Evolutionary conservation across 2,113 vertebrate genomes (phyloP).

Genomic region (Oxyura jamaicensis): DNA sequence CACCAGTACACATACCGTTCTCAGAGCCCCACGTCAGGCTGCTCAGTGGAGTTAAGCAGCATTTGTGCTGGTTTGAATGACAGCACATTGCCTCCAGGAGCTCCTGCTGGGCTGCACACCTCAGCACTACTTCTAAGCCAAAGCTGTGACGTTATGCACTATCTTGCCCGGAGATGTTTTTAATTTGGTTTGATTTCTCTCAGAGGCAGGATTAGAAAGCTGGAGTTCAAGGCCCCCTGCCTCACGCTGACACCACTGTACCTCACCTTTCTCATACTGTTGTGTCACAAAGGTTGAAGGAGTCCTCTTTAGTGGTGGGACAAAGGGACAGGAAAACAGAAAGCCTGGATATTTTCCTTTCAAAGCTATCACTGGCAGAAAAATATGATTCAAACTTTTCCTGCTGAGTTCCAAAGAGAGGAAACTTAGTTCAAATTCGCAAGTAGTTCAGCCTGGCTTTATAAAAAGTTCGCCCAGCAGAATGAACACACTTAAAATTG

Average conservation of each 20-base stretch:
- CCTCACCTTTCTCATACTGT: neutral
- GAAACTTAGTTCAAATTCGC: neutral
- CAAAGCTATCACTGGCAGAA: neutral
- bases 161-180: neutral
- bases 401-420: slow-evolving; percentile 40
- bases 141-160: neutral
- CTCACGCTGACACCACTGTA: neutral
- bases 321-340: slow-evolving; percentile 12
- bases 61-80: neutral
- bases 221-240: neutral
- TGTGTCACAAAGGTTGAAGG: neutral
- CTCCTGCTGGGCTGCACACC: slow-evolving; percentile 25
- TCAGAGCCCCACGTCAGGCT: neutral
- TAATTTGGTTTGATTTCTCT: slow-evolving; percentile 45
- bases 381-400: neutral
- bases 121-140: slow-evolving; percentile 17
- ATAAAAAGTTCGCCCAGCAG: neutral
- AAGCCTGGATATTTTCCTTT: neutral
- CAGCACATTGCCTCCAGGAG: slow-evolving; percentile 30
- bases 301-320: neutral
- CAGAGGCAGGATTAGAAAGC: slow-evolving; percentile 9
- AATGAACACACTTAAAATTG: slow-evolving; percentile 25
- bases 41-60: neutral
- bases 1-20: neutral
- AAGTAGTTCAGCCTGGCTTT: neutral